These are phyloP conservation scores for Chaetoderma sp. DNA, from an alignment of 2,888 invertebrate species.

Conservation along the genomic window DNA sequence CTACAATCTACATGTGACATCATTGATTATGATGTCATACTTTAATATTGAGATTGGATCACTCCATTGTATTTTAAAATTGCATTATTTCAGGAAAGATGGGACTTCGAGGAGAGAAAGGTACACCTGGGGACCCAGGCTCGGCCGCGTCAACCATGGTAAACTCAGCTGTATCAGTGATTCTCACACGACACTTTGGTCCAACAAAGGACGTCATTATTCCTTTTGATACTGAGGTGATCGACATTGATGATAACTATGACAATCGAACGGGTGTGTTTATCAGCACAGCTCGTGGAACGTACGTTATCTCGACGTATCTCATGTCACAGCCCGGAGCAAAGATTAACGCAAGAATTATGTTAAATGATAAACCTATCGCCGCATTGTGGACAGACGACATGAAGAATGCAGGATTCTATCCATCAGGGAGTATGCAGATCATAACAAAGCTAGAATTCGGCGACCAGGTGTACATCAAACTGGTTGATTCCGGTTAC, in stretches of 20 bases:
- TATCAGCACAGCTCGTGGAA: constrained; percentile 44
- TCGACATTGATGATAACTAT: constrained; percentile 44
- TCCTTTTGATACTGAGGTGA: constrained; percentile 30
- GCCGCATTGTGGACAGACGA: constrained; percentile 48
- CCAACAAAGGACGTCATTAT: constrained; percentile 42
- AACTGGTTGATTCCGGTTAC: constrained; percentile 44
- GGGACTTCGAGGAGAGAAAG: constrained; percentile 2
- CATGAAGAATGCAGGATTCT: constrained; percentile 42
- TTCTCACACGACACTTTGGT: constrained; percentile 43
- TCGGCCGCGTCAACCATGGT: constrained; percentile 4
- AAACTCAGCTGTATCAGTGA: constrained; percentile 39
- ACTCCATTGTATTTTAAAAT: too few relatives aligned
- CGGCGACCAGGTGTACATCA: constrained; percentile 47
- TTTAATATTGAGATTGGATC: too few relatives aligned
- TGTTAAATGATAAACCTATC: constrained; percentile 42
- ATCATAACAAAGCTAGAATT: constrained; percentile 41
- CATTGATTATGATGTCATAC: too few relatives aligned
- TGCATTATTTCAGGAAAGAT: too few relatives aligned
- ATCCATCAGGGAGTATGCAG: constrained; percentile 45
- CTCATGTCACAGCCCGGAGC: constrained; percentile 47
- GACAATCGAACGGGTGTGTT: constrained; percentile 43
- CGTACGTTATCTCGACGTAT: constrained; percentile 41
- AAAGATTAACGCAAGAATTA: constrained; percentile 44
- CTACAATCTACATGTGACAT: too few relatives aligned
- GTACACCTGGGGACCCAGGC: constrained; percentile 6